Evolutionary conservation across 2,888 invertebrate species (phyloP), one percentile per base, ranked within the genome.

Genomic region (Cremastobaeus sp.): DNA sequence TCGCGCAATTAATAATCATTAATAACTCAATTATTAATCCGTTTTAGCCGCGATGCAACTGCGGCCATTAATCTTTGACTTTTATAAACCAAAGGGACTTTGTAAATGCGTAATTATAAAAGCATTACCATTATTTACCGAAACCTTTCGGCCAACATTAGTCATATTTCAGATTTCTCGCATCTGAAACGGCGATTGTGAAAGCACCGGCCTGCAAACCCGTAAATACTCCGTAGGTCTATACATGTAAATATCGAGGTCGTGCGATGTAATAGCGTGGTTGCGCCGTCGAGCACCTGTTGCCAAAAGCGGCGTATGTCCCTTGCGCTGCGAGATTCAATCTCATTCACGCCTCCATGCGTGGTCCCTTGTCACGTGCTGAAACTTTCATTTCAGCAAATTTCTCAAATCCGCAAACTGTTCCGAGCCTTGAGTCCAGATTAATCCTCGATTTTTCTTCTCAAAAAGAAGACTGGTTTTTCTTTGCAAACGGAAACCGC

Each of bases 221-320:
- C 21, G 35, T 64, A 66, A 57, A 57, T 34, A 50, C 14, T 21
- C 48, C 52, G 11, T 45, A 60, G 47, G 34, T 54, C 8, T 34
- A 52, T 32, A 54, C 60, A 47, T 47, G 54, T 28, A 52, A 52
- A 45, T 54, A 48, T 54, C 54, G 60, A 65, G 74, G 59, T 66
- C 65, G 54, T 25, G 39, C 65, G 64, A 73, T 54, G 54, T 43
- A 71, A 73, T 65, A 37, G 54, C 59, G 41, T 52, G 74, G 62
- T 59, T 77, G 68, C 76, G 74, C 76, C 69, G 76, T 78, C 70
- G 68, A 74, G 78, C 82, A 82, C 81, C 82, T 82, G 82, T 81
- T 78, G 81, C 78, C 72, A 59, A 79, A 72, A 76, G 76, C 35
- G 66, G 30, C 54, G 65, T 70, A 54, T 34, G 50, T 66, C 59